Base-by-base conservation (phyloP, 2,888 invertebrate genomes). In the Ichneumoninae sp. region DNA sequence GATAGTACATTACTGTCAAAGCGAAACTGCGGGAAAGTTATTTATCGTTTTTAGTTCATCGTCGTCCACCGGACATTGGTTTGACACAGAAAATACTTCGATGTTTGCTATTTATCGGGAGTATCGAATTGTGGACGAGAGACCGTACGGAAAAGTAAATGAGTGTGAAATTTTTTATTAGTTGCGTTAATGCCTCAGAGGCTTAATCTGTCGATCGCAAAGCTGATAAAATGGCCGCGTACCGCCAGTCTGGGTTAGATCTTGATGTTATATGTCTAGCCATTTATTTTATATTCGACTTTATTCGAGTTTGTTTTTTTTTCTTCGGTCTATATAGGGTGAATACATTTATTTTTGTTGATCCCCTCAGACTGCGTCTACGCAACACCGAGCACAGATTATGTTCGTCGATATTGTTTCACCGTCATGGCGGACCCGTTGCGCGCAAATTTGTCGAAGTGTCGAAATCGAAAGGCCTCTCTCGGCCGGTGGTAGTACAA, bases 1-100 rank as follows among this genome's bases (percentile, higher is more conserved):
- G 13, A 26, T 57, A 68, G 13, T 47, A 13, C 13, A n/a, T 30
- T 62, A 1, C 62, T n/a, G 62, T 47, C 44, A 22, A 47, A 68
- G 40, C 68, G 13, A 68, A 68, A 47, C 47, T 68, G 19, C 16
- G 68, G 4, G 68, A 68, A 68, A 68, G 47, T 26, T 68, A 26
- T 44, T 44, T 26, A 44, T 26, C 68, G 47, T 44, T 62, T 62
- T 62, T 62, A 13, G 26, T 33, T 30, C 16, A 16, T 62, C 30
- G 13, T 13, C 62, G 33, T 33, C 2, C n/a, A 33, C 16, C 33
- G 60, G 30, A 60, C 26, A 30, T 62, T 33, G 7, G 16, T 33
- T 62, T 4, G 62, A 62, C 62, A 33, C n/a, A 33, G 62, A 16
- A 54, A 30, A 62, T 33, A 33, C 7, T 62, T 33, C 16, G 30